Percentiles rank a stretch among this genome's conserved stretches.
These are phyloP conservation scores for Malacosoma neustria DNA, from an alignment of 2,888 invertebrate genomes.

Conservation along the genomic window DNA sequence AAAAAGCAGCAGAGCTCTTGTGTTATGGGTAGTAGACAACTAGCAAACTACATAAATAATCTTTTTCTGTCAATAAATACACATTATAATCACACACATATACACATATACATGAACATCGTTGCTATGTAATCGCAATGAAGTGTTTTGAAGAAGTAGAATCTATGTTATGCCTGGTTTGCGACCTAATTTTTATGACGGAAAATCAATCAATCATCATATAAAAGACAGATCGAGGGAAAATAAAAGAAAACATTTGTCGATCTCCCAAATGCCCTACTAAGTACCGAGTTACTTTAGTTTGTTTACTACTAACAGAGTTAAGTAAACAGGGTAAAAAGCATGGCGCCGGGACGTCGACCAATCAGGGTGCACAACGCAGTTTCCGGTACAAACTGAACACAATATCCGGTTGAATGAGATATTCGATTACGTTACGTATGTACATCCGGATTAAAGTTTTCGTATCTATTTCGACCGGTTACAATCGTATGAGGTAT, in stretches of 20 bases:
- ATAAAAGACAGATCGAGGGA: neutral
- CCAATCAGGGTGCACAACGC: constrained; percentile 34
- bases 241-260: neutral
- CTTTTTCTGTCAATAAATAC: no score
- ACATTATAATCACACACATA: no score
- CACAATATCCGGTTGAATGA: constrained; percentile 63
- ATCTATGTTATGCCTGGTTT: no score
- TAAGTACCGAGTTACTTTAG: constrained; percentile 8
- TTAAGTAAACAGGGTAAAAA: constrained; percentile 59
- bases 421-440: constrained; percentile 47
- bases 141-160: no score
- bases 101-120: no score
- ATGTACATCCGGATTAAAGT: neutral
- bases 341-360: constrained; percentile 45
- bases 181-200: neutral
- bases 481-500: neutral
- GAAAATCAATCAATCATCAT: no score
- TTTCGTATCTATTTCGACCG: neutral
- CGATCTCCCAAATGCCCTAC: neutral
- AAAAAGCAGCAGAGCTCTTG: no score
- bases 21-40: no score
- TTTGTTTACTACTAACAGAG: constrained; percentile 36
- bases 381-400: constrained; percentile 16
- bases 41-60: no score
- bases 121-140: no score